Base-by-base conservation (phyloP, 2,113 vertebrate species). In the Antidorcas marsupialis region DNA sequence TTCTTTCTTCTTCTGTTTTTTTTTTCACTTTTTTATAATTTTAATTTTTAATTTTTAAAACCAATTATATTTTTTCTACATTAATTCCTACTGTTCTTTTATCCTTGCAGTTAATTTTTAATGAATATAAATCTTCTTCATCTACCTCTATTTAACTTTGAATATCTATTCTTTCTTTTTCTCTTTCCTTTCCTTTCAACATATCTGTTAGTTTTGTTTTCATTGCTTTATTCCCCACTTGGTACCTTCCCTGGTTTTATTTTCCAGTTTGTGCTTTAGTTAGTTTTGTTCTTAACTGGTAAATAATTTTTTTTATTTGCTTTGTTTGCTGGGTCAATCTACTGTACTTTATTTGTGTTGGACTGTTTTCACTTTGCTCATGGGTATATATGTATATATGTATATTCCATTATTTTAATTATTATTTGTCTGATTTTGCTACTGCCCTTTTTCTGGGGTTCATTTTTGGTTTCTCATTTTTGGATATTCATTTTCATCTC, bases 231-330 rank as follows among this genome's bases (percentile, higher is more conserved):
- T 67, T 67, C 16, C 33, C 33, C 33, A n/a, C 62, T 19, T 67
- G 33, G 16, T 16, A 67, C 62, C 33, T 67, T n/a, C 16, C 4
- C n/a, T 19, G 7, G 33, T 67, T n/a, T 67, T 67, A 30, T 19
- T n/a, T n/a, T 67, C 62, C 8, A n/a, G 4, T 67, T 67, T n/a
- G 16, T 67, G 16, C 62, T n/a, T 67, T 19, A 67, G 62, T n/a
- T 64, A n/a, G 7, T n/a, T 67, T 67, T 67, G 33, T 67, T n/a
- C 33, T 67, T 67, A 67, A 19, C 7, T n/a, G 4, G 16, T 67
- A n/a, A n/a, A n/a, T n/a, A 15, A n/a, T 5, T 0, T 10, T 67
- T 67, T n/a, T n/a, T 19, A 19, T 67, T 67, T 67, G 33, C 0
- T 67, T n/a, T 67, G 64, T 67, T 67, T 3, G 2, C 33, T 0